phyloP scores from a whole-genome alignment of 2,797 vertebrate species.

The Sebastes iracundus region DNA sequence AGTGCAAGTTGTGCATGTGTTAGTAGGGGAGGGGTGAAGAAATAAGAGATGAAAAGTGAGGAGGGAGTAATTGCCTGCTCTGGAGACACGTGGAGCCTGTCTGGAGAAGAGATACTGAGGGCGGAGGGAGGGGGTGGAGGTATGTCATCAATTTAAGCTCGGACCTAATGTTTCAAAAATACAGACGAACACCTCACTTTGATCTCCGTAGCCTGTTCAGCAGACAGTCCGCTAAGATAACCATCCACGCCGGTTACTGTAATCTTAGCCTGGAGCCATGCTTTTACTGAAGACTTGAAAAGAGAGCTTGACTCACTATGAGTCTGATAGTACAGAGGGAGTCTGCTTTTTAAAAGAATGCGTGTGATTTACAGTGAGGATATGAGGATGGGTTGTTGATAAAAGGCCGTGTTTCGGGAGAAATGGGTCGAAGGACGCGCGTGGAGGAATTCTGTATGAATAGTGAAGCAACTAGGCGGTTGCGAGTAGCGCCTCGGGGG shows the following conservation, averaged over 20 bases:
- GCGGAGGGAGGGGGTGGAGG: constrained; percentile 10
- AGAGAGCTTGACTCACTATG: background rate
- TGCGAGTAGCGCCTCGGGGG: constrained; percentile 58
- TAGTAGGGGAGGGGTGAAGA: constrained; percentile 9
- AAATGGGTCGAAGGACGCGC: constrained; percentile 30
- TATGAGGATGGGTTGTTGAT: constrained; percentile 31
- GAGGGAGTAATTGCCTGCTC: constrained; percentile 56
- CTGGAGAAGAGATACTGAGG: constrained; percentile 53
- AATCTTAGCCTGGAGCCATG: constrained; percentile 75
- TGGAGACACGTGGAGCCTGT: constrained; percentile 76
- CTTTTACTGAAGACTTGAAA: constrained; percentile 32
- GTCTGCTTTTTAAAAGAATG: constrained; percentile 1
- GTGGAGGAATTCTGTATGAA: constrained; percentile 58
- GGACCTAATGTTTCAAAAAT: constrained; percentile 72
- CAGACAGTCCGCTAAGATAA: constrained; percentile 84
- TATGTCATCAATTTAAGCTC: constrained; percentile 69
- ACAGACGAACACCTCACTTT: constrained; percentile 79
- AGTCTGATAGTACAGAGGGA: background rate
- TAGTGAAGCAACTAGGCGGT: constrained; percentile 44
- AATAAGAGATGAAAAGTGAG: constrained; percentile 55
- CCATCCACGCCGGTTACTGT: constrained; percentile 75
- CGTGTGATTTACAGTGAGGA: constrained; percentile 12
- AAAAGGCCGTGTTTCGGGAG: constrained; percentile 31
- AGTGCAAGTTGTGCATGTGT: background rate
- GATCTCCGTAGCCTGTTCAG: constrained; percentile 80